A percentile compares a stretch with the other conserved stretches of the same genome.
These are phyloP conservation scores for Spatula clypeata DNA, from an alignment of 2,797 vertebrate genomes.

Conservation along the genomic window DNA sequence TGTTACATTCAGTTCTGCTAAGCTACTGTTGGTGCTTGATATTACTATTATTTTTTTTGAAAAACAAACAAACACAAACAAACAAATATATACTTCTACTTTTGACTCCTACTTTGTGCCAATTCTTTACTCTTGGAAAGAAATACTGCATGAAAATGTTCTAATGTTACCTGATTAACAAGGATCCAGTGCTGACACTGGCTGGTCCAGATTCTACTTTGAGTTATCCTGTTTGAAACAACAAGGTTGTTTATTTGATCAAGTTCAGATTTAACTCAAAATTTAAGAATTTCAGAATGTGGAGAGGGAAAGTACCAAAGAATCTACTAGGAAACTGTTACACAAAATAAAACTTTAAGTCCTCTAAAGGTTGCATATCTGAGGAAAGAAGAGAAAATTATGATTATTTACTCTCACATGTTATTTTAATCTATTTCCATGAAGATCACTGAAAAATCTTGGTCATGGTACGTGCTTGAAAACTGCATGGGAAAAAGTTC, in stretches of 20 bases:
- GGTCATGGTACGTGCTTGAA: background rate
- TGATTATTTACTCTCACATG: background rate
- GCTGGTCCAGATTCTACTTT: background rate
- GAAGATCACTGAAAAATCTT: background rate
- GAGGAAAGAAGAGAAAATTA: background rate
- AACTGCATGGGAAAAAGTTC: background rate
- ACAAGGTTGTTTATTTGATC: background rate
- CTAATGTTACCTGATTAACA: background rate
- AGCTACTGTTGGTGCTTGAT: background rate
- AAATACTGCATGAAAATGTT: background rate
- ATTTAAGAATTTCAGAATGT: background rate
- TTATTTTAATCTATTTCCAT: background rate
- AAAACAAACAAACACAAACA: background rate
- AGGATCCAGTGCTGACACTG: background rate
- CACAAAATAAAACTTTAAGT: background rate
- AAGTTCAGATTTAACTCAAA: background rate
- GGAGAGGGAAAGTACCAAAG: accelerated
- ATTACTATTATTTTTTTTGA: background rate
- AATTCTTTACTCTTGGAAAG: background rate
- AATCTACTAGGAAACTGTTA: background rate
- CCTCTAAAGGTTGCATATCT: background rate
- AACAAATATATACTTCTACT: background rate
- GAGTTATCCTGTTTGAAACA: background rate
- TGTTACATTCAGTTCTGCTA: background rate
- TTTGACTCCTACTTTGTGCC: background rate